Conservation (phyloP, 2,113 vertebrate species). For the Mirza zaza region DNA sequence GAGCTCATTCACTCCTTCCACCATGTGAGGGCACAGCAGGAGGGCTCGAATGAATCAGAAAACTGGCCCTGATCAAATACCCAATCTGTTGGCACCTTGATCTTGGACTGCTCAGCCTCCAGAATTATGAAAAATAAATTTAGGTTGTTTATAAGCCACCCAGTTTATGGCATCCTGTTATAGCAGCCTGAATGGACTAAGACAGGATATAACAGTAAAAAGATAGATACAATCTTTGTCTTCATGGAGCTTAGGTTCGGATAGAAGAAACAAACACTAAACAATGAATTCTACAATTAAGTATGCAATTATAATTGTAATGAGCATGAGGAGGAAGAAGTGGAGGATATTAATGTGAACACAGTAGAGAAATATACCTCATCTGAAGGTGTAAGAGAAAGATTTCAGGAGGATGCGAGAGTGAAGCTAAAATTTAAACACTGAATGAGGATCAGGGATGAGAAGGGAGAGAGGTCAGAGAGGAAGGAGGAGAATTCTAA, state of each 20-base stretch:
- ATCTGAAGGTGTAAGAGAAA: not conserved
- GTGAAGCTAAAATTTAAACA: not conserved
- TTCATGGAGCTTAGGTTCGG: not conserved
- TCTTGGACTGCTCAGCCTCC: not conserved
- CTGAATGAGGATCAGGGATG: not conserved
- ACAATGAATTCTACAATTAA: not conserved
- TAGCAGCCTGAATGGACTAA: not conserved
- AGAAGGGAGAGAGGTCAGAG: not conserved
- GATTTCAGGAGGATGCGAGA: not conserved
- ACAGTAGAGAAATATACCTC: rapidly evolving
- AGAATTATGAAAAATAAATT: not conserved
- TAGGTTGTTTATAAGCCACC: not conserved
- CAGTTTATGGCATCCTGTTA: not conserved
- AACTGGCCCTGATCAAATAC: not conserved
- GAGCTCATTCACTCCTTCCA: not conserved
- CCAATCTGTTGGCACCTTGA: not conserved
- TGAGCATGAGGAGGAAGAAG: not conserved
- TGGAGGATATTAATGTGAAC: not conserved
- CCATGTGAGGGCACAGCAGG: not conserved
- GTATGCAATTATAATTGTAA: not conserved
- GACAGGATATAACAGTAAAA: not conserved
- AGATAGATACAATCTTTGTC: not conserved
- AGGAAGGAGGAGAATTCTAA: not conserved
- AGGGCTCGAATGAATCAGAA: not conserved
- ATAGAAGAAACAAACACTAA: not conserved